Percentiles rank a stretch among this genome's conserved stretches.
Evolutionary conservation across 2,888 invertebrate genomes (phyloP).

Genomic region (Mythimna loreyi): DNA sequence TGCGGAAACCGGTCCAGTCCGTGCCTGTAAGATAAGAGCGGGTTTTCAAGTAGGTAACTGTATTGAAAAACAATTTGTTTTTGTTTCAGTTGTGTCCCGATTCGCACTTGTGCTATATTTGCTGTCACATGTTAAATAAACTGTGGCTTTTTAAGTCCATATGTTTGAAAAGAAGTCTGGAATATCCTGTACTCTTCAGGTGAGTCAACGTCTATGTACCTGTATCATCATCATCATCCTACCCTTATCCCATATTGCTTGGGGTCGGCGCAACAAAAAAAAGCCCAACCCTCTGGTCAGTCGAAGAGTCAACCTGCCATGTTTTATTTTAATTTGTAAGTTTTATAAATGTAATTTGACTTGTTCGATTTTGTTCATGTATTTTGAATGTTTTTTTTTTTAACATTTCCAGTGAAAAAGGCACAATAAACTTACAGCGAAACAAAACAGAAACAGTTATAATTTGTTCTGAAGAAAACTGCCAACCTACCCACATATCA

Average conservation of each 20-base stretch:
- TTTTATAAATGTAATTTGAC: too few relatives aligned
- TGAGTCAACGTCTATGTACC: conserved; percentile 56
- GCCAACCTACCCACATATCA: conserved; percentile 61
- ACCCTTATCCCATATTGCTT: too few relatives aligned
- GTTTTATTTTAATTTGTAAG: too few relatives aligned
- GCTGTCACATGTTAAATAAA: conserved; percentile 81
- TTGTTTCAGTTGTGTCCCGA: conserved; percentile 79
- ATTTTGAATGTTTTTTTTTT: too few relatives aligned
- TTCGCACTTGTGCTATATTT: conserved; percentile 82
- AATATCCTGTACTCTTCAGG: conserved; percentile 85
- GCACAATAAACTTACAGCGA: conserved; percentile 78
- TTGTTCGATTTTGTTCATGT: too few relatives aligned
- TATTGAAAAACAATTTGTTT: neutral
- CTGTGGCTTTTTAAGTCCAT: conserved; percentile 80
- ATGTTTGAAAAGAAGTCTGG: conserved; percentile 81
- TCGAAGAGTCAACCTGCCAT: too few relatives aligned
- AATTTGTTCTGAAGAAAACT: conserved; percentile 78
- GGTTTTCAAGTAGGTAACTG: neutral
- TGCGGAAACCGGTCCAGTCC: too few relatives aligned
- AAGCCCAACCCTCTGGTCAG: too few relatives aligned
- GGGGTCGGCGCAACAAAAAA: too few relatives aligned
- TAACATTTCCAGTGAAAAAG: conserved; percentile 84
- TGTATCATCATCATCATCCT: too few relatives aligned
- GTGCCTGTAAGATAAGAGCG: too few relatives aligned
- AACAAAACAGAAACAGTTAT: conserved; percentile 74